These are phyloP conservation scores for Rhea americana DNA, from an alignment of 2,113 vertebrate genomes.

Conservation along the genomic window DNA sequence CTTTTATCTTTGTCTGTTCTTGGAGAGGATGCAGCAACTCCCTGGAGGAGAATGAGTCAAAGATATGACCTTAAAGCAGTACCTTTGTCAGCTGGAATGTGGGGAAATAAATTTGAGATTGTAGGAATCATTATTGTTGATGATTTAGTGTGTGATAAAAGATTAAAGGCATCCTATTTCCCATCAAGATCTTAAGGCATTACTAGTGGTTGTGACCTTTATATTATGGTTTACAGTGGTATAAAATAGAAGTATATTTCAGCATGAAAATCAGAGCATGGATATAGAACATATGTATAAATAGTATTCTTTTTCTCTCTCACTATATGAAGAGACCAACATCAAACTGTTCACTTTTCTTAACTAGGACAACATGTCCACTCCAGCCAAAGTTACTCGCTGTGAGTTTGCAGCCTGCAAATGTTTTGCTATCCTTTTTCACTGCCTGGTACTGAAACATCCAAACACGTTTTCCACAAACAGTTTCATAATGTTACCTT, in stretches of 20 bases:
- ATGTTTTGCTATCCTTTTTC: neutral
- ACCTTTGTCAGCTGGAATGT: neutral
- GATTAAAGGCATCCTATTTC: slow-evolving; percentile 34
- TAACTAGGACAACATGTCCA: slow-evolving; percentile 20
- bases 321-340: neutral
- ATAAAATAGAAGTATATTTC: slow-evolving; percentile 31
- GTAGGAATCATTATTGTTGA: neutral
- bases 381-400: neutral
- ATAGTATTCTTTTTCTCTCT: neutral
- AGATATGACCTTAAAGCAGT: neutral
- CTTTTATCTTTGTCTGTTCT: rapidly evolving
- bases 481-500: neutral
- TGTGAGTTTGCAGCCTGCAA: slow-evolving; percentile 18
- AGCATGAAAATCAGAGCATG: slow-evolving; percentile 5
- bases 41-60: neutral
- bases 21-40: neutral
- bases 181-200: slow-evolving; percentile 6
- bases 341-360: neutral
- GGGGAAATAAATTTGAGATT: neutral
- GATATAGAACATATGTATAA: slow-evolving; percentile 8
- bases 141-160: neutral
- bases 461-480: neutral
- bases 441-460: neutral
- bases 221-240: neutral
- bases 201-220: slow-evolving; percentile 46